phyloP scores from a whole-genome alignment of 2,113 vertebrate genomes.

The Rhegmatorhina hoffmannsi region DNA sequence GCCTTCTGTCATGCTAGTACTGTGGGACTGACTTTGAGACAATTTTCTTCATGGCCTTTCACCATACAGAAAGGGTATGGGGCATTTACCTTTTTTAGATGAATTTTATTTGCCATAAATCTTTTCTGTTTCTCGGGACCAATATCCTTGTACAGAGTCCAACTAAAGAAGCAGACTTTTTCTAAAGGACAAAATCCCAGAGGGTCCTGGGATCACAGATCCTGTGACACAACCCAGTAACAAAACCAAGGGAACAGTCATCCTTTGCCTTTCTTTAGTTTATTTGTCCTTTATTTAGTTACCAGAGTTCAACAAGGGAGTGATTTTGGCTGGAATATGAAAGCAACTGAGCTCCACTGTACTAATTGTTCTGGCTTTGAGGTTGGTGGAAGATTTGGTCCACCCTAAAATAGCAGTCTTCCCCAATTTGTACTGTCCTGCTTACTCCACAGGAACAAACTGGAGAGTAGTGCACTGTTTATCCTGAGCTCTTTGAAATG shows the following conservation, averaged over 20 bases:
- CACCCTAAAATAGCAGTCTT: conserved; percentile 32
- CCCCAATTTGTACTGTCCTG: neutral
- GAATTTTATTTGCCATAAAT: neutral
- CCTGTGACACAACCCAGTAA: neutral
- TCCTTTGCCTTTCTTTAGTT: conserved; percentile 33
- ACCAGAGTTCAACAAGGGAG: conserved; percentile 26
- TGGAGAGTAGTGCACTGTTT: neutral
- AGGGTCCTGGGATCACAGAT: neutral
- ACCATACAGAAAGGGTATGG: neutral
- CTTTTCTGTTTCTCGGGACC: neutral
- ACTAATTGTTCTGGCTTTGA: conserved; percentile 50
- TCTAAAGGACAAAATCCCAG: neutral
- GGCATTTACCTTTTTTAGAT: neutral
- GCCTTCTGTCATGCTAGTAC: neutral
- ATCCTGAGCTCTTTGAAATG: conserved; percentile 57
- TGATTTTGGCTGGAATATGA: conserved; percentile 54
- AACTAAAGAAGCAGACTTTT: neutral
- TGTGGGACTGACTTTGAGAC: neutral
- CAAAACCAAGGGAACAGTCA: conserved; percentile 5
- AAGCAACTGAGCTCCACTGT: conserved; percentile 1
- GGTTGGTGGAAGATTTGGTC: conserved; percentile 19
- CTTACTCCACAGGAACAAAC: conserved; percentile 1
- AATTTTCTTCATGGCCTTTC: neutral
- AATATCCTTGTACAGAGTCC: neutral
- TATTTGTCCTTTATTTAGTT: conserved; percentile 62